Evolutionary conservation across 2,888 invertebrate species (phyloP).

Genomic region (Trachelus stipa): DNA sequence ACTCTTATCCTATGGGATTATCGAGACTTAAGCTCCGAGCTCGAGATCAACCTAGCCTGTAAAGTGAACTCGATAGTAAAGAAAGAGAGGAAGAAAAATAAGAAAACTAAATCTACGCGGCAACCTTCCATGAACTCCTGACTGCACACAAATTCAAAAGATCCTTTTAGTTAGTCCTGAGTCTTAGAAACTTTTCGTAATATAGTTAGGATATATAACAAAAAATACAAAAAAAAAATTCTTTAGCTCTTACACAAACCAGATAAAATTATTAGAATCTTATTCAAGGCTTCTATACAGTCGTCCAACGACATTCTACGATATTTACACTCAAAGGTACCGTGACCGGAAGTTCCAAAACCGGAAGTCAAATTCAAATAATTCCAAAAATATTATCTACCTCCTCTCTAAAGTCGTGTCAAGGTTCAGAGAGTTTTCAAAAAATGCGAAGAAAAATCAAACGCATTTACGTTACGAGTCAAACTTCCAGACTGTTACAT

Average conservation of each 20-base stretch:
- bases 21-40: constrained; percentile 44
- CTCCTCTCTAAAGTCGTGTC: no score
- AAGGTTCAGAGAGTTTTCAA: no score
- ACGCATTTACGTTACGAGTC: no score
- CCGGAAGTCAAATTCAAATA: no score
- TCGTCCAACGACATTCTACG: no score
- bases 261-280: not conserved
- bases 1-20: constrained; percentile 37
- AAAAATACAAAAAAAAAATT: not conserved
- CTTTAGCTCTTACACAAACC: not conserved
- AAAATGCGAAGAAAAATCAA: no score
- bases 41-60: constrained; percentile 19
- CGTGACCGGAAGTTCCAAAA: no score
- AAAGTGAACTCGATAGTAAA: not conserved
- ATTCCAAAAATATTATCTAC: no score
- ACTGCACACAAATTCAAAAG: not conserved
- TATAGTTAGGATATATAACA: not conserved
- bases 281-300: not conserved
- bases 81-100: not conserved
- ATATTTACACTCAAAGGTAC: no score
- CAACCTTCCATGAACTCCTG: not conserved
- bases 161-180: not conserved
- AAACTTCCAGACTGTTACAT: no score
- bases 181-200: not conserved
- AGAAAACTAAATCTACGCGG: not conserved